A percentile compares a stretch with the other conserved stretches of the same genome.
phyloP scores from a whole-genome alignment of 2,113 vertebrate species.

The Microtus pennsylvanicus region DNA sequence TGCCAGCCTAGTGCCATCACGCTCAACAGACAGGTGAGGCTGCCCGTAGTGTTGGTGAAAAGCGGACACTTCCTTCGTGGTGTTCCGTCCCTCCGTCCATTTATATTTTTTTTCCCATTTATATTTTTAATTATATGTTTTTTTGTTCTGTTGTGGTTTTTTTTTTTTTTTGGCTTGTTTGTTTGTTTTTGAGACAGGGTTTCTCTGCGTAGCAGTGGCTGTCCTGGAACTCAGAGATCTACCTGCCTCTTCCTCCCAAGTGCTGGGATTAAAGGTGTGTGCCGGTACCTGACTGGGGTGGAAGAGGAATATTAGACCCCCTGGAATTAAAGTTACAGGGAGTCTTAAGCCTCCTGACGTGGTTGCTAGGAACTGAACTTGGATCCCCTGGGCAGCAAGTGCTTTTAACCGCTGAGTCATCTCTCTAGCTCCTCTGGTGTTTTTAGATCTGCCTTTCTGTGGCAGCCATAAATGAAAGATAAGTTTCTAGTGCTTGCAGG shows the following conservation, averaged over 20 bases:
- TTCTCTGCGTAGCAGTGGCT: not conserved
- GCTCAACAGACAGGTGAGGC: conserved; percentile 96
- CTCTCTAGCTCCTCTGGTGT: not conserved
- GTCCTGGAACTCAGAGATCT: not conserved
- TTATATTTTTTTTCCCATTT: not conserved
- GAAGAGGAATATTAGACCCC: not conserved
- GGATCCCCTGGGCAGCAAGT: not conserved
- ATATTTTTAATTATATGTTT: not conserved
- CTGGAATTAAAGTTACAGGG: not conserved
- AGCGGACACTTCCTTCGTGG: not conserved
- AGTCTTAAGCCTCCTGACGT: not conserved
- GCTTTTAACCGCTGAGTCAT: no score
- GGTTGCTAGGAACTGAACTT: not conserved
- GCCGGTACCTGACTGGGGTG: not conserved
- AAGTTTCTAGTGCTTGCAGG: not conserved
- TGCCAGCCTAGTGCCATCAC: conserved; percentile 99
- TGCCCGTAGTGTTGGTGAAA: not conserved
- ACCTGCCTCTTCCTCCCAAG: not conserved
- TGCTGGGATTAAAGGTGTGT: not conserved
- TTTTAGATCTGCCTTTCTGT: not conserved
- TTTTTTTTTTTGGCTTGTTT: not conserved
- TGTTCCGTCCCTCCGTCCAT: not conserved
- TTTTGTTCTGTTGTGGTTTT: not conserved
- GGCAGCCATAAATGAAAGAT: not conserved
- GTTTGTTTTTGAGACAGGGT: not conserved